Percentiles rank a stretch among this genome's conserved stretches.
Conservation (phyloP, 2,113 vertebrate species). For the Mormyrus iriodes region DNA sequence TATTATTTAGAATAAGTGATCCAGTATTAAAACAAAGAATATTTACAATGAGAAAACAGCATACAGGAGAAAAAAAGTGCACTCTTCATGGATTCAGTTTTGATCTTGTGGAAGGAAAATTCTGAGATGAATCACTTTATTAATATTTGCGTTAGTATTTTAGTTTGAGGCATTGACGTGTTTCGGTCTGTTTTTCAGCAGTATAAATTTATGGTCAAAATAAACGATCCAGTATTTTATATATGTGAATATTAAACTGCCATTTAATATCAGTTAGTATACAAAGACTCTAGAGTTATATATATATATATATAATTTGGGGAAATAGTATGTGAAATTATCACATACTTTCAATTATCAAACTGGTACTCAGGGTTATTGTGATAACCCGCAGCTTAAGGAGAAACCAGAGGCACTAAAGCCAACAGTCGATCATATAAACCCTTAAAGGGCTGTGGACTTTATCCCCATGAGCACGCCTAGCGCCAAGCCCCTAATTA, state of each 20-base stretch:
- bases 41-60: not conserved
- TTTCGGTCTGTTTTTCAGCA: not conserved
- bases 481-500: not conserved
- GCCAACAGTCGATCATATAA: not conserved
- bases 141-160: not conserved
- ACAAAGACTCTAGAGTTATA: not conserved
- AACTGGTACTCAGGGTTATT: not conserved
- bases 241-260: not conserved
- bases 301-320: not conserved
- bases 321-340: not conserved
- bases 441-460: not conserved
- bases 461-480: not conserved
- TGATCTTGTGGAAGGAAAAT: not conserved
- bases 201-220: not conserved
- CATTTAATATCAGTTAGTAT: not conserved
- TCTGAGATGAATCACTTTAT: not conserved
- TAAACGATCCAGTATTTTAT: not conserved
- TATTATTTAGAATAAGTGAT: not conserved
- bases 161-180: not conserved
- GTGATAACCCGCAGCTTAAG: not conserved
- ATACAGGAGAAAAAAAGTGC: not conserved
- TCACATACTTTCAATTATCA: not conserved
- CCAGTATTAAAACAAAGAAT: not conserved
- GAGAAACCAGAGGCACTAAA: not conserved
- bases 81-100: not conserved